Evolutionary conservation across 2,113 vertebrate genomes (phyloP), one percentile per base, ranked within the genome.

Genomic region (Gymnorhina tibicen): DNA sequence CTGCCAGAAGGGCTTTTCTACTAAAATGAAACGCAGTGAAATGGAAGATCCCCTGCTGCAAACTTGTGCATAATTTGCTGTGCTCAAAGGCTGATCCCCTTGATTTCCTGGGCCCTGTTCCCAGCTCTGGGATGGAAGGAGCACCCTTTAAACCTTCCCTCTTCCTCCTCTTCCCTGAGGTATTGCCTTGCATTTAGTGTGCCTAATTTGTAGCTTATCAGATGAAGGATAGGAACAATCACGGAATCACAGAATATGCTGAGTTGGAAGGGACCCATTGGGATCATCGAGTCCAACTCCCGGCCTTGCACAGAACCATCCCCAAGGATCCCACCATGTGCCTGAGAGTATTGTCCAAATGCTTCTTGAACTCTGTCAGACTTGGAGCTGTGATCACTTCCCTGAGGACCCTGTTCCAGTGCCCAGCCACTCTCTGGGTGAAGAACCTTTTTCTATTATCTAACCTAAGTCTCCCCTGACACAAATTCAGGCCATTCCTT

Each of bases 31-130:
- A 92, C 47, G 59, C 60, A 86, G 30, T 28, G 33, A 81, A 81
- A 93, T 74, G 30, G 50, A 93, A 89, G 77, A 79, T 87, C 10
- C 44, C 53, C 26, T 42, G 58, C 85, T 85, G 77, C 37, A 89
- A 94, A 49, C 23, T 8, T 24, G 44, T 30, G 35, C 28, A 5
- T 85, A 55, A 67, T 86, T 85, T 83, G 10, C 79, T 84, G 39
- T 86, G 37, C 30, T 79, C 67, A 21, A 33, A 6, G 53, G 37
- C 41, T 26, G 39, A 37, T 86, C 16, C 47, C 22, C 33, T 52
- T 72, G 68, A n/a, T 78, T 89, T 82, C 23, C 76, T 88, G 73
- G 50, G 33, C 64, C 50, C 56, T n/a, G 12, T 82, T 95, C 81
- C 66, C 58, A 76, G 1, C 9, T 24, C 52, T 82, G 20, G 42